Evolutionary conservation across 2,888 invertebrate species (phyloP).

Genomic region (Stramonita haemastoma): DNA sequence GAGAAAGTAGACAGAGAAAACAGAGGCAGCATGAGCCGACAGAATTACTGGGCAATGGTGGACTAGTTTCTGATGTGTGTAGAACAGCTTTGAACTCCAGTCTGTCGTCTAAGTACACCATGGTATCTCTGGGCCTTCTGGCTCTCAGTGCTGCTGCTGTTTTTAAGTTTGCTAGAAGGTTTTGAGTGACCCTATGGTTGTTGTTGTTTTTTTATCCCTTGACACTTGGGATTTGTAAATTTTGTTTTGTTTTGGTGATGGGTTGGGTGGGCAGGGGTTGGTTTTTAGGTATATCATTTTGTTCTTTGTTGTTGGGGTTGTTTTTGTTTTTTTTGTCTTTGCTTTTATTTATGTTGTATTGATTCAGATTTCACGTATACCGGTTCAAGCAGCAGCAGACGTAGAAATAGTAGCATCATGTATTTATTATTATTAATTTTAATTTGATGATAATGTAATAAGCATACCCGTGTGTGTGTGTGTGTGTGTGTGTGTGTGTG

Average conservation of each 20-base stretch:
- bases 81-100: neutral
- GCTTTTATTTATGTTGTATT: too few relatives aligned
- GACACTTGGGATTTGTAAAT: neutral
- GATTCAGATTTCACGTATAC: too few relatives aligned
- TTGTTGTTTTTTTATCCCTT: neutral
- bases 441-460: too few relatives aligned
- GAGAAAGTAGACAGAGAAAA: too few relatives aligned
- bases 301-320: neutral
- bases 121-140: neutral
- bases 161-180: neutral
- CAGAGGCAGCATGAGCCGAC: too few relatives aligned
- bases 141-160: neutral
- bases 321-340: too few relatives aligned
- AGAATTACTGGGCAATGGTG: neutral
- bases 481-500: neutral
- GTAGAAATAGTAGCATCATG: too few relatives aligned
- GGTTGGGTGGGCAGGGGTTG: neutral
- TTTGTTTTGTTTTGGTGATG: neutral
- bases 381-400: too few relatives aligned
- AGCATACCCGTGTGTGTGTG: too few relatives aligned
- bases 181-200: neutral
- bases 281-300: neutral
- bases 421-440: too few relatives aligned
- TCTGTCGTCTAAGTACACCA: neutral
- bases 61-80: neutral